These are phyloP conservation scores for Caranx ignobilis DNA, from an alignment of 2,113 vertebrate genomes.

Conservation along the genomic window DNA sequence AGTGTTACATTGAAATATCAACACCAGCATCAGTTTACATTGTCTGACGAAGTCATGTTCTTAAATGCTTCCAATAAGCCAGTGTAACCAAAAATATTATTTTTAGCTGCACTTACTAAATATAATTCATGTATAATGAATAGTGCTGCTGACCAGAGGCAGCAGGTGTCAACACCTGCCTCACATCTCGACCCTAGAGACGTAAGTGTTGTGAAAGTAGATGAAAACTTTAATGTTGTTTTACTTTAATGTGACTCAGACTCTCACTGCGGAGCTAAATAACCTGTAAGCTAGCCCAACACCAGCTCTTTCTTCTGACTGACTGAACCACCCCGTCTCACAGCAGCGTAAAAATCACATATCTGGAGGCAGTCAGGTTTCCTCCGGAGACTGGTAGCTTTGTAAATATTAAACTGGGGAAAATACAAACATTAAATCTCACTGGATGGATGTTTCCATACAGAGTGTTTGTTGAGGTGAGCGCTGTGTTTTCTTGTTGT, in stretches of 20 bases:
- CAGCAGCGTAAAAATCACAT: too few relatives aligned
- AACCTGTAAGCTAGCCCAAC: too few relatives aligned
- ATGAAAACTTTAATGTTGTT: too few relatives aligned
- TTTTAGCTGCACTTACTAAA: not conserved
- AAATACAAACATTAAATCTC: not conserved
- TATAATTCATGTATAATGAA: not conserved
- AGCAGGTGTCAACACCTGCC: too few relatives aligned
- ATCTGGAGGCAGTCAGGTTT: not conserved
- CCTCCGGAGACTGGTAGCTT: not conserved
- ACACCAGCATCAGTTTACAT: not conserved
- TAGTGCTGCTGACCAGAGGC: too few relatives aligned
- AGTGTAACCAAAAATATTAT: too few relatives aligned
- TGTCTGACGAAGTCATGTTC: not conserved
- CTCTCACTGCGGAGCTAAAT: too few relatives aligned
- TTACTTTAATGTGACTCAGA: too few relatives aligned
- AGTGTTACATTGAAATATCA: not conserved
- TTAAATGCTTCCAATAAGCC: not conserved
- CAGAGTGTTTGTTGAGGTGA: not conserved
- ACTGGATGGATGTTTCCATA: not conserved
- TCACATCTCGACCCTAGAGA: too few relatives aligned
- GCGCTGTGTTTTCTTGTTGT: not conserved
- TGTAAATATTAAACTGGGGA: not conserved
- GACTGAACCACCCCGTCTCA: too few relatives aligned
- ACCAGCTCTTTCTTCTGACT: too few relatives aligned
- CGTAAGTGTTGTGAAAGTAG: too few relatives aligned